Evolutionary conservation across 1,140 invertebrate genomes (phyloP), one percentile per base, ranked within the genome.

Genomic region (Odontomachus brunneus): DNA sequence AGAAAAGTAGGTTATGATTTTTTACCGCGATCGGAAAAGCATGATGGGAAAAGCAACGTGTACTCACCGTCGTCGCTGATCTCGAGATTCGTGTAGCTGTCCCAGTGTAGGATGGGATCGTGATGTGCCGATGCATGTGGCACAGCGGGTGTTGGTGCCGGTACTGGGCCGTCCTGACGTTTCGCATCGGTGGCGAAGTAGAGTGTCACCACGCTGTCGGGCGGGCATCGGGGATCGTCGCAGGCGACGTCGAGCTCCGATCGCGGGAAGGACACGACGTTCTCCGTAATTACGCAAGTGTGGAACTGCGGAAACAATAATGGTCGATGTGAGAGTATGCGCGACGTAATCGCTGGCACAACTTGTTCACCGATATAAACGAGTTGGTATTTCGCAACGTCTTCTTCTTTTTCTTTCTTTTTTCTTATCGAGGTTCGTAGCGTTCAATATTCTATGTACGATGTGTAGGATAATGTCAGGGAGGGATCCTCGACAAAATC

Each of bases 211-310:
- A 97, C 96, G 57, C 97, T 97, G 92, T 97, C 96, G 48, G 95
- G 92, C 26, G 97, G 97, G 91, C 97, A 97, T 73, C 96, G 94
- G 44, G 96, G 94, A 94, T 96, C 96, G 90, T 96, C 96, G 87
- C 96, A 96, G 69, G 97, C 97, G 89, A 96, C 95, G 93, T 99
- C 98, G 53, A 99, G 95, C 90, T 98, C 97, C 88, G 96, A 96
- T 90, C 98, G 97, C 72, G 96, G 96, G 94, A 98, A 98, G 87
- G 96, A 96, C 19, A 98, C 95, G 59, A 96, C 96, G 93, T 97
- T 96, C 92, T 97, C 96, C 59, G 97, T 95, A 65, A 98, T 96
- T 26, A 98, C 97, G 93, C 98, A 98, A 0, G 98, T 99, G 94
- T 99, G 98, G 94, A 98, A 98, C 96, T 99, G 97, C 90, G 96